Evolutionary conservation across 2,888 invertebrate genomes (phyloP), one percentile per base, ranked within the genome.

Genomic region (Ochropleura plecta): DNA sequence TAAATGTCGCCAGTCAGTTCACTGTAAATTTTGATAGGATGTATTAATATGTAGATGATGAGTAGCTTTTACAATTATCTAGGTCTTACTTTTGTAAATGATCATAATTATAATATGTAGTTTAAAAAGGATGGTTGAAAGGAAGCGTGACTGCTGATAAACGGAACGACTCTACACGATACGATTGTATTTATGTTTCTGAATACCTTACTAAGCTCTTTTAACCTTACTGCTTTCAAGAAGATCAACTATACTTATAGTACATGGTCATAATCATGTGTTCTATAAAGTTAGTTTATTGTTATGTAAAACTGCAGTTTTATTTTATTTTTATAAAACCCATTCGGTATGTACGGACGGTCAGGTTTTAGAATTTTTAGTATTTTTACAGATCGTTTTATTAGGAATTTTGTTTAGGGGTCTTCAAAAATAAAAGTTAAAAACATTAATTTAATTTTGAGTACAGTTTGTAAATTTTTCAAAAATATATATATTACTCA

Each of bases 391-490:
- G 72, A 72, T 82, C 40, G 14, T 71, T 82, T 85, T 73, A 76
- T 70, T 75, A 62, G 71, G 62, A 75, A 72, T 8, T 79, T 85
- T 80, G 62, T 82, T 87, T 84, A 85, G 44, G 68, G 42, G 40
- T 60, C 59, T 75, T 63, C 73, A 73, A 86, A 86, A 85, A 76
- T 73, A 84, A 82, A 84, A 78, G 83, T 77, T 71, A 68, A 66
- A 77, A 20, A 83, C 78, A 84, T 84, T 84, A 86, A 84, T 79
- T 72, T 76, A 88, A 86, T 87, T 86, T 87, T 88, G 89, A 89
- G 86, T 87, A 88, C 82, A 86, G 89, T 85, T 91, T 94, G 94
- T 94, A 94, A 93, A 94, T 89, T 90, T 91, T 88, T 94, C 94
- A 91, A 94, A 94, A 94, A 94, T 93, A 30, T 30, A 30, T 30